phyloP scores from a whole-genome alignment of 2,113 vertebrate genomes.

The Pteronura brasiliensis region DNA sequence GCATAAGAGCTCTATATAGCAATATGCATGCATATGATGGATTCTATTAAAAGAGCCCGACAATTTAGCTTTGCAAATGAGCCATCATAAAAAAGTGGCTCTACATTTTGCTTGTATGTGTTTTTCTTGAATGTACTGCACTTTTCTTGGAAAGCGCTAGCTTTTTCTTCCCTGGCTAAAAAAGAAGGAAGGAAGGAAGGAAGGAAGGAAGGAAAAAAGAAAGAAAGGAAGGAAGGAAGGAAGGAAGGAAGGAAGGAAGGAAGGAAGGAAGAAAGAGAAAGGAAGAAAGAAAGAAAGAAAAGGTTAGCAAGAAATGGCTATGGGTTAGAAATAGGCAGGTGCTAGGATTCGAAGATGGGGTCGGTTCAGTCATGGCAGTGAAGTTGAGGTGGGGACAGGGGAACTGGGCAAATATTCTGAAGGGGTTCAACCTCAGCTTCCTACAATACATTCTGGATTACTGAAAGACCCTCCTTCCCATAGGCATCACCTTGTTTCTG shows the following conservation, averaged over 20 bases:
- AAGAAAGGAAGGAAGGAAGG: not conserved
- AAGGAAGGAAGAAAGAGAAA: too few species aligned
- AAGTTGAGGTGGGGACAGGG: not conserved
- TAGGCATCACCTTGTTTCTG: accelerated
- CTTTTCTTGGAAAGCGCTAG: not conserved
- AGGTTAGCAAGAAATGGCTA: not conserved
- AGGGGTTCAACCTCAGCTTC: not conserved
- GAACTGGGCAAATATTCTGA: accelerated
- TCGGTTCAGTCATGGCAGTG: accelerated
- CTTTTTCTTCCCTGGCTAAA: not conserved
- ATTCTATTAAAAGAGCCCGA: not conserved
- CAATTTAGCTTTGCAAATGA: not conserved
- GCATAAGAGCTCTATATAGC: not conserved
- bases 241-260: not conserved
- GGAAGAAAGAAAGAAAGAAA: too few species aligned
- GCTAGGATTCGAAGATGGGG: not conserved
- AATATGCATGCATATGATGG: accelerated
- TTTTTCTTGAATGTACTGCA: not conserved
- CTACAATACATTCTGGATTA: too few species aligned
- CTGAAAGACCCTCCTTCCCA: not conserved
- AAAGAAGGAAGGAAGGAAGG: not conserved
- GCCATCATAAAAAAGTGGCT: not conserved
- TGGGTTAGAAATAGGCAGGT: not conserved
- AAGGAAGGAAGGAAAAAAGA: too few species aligned
- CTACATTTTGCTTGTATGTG: not conserved